phyloP scores from a whole-genome alignment of 2,113 vertebrate genomes.

The Bubo bubo region DNA sequence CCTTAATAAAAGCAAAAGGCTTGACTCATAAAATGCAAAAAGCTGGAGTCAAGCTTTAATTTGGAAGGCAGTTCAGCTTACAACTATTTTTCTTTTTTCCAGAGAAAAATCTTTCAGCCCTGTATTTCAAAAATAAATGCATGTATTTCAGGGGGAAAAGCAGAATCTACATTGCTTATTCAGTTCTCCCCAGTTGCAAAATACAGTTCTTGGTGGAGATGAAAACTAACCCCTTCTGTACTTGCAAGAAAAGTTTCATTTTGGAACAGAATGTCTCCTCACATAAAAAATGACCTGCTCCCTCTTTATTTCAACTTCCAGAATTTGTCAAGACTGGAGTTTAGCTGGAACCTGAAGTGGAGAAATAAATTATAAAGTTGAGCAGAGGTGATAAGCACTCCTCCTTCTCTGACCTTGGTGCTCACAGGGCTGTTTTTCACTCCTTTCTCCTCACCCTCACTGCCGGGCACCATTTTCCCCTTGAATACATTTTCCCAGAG shows the following conservation, averaged over 20 bases:
- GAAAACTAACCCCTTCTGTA: neutral
- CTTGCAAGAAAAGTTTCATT: neutral
- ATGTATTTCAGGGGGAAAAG: neutral
- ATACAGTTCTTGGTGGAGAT: neutral
- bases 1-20: slow-evolving; percentile 2
- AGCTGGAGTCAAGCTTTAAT: neutral
- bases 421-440: rapidly evolving
- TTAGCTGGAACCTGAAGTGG: neutral
- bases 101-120: neutral
- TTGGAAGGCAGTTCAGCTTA: neutral
- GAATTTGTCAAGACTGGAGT: neutral
- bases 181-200: neutral
- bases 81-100: slow-evolving; percentile 8
- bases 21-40: neutral
- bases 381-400: neutral
- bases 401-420: neutral
- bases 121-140: neutral
- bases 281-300: neutral
- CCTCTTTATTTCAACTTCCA: neutral
- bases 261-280: neutral
- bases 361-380: neutral
- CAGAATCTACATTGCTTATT: neutral
- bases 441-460: rapidly evolving
- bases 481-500: rapidly evolving
- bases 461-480: neutral